phyloP scores from a whole-genome alignment of 2,113 vertebrate genomes.

The Notiomystis cincta region DNA sequence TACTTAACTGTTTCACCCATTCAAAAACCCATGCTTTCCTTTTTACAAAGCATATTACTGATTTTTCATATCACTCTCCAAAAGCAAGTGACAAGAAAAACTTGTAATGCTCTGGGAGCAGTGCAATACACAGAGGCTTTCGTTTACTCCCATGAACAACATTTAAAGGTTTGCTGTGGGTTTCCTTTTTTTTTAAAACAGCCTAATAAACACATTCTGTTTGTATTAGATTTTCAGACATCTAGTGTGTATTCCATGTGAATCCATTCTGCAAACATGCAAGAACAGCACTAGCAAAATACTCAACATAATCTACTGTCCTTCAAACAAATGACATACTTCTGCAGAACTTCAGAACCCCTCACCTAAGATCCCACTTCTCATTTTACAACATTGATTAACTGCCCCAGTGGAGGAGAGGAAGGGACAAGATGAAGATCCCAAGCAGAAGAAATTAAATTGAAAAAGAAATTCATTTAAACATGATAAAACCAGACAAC shows the following conservation, averaged over 20 bases:
- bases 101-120: not conserved
- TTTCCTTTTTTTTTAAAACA: not conserved
- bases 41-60: accelerated
- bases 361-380: not conserved
- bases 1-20: not conserved
- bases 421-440: not conserved
- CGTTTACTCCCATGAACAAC: not conserved
- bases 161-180: not conserved
- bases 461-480: not conserved
- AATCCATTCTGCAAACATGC: not conserved
- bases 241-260: too few relatives aligned
- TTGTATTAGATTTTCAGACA: not conserved
- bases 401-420: not conserved
- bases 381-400: not conserved
- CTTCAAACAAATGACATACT: not conserved
- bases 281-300: not conserved
- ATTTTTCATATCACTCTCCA: not conserved
- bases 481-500: not conserved
- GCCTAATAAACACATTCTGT: not conserved
- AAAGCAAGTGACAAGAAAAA: not conserved
- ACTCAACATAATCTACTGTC: not conserved
- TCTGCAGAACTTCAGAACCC: not conserved
- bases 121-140: not conserved
- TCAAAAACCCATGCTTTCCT: not conserved
- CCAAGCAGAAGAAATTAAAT: not conserved